Conservation (phyloP, 2,797 vertebrate genomes). For the Arctocebus calabarensis region DNA sequence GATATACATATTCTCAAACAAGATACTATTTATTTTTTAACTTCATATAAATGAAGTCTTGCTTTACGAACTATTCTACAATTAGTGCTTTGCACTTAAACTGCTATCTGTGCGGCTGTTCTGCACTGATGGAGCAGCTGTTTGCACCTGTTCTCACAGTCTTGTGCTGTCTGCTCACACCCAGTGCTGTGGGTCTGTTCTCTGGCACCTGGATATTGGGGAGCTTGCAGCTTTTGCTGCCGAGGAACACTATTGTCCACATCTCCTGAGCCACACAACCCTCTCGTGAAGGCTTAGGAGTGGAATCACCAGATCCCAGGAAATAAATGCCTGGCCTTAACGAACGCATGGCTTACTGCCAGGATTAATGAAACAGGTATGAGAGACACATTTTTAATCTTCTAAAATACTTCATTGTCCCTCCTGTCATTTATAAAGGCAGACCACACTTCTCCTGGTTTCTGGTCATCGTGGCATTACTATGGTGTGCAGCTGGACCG, state of each 20-base stretch:
- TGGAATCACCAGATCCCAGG: background rate
- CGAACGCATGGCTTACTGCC: too few species aligned
- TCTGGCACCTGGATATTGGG: background rate
- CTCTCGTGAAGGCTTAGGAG: background rate
- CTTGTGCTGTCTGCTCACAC: too few species aligned
- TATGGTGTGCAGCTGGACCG: too few species aligned
- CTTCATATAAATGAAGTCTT: background rate
- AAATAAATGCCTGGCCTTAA: background rate
- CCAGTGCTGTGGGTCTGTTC: too few species aligned
- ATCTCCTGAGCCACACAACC: background rate
- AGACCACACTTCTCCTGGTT: background rate
- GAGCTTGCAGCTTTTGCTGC: too few species aligned
- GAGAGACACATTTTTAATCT: background rate
- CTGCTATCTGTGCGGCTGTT: background rate
- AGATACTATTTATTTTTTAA: background rate
- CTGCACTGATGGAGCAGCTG: too few species aligned
- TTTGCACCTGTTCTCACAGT: background rate
- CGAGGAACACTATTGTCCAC: background rate
- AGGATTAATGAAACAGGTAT: background rate
- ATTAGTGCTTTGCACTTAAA: background rate
- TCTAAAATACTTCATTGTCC: background rate
- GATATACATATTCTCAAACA: background rate
- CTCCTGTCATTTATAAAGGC: background rate
- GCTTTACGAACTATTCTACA: background rate
- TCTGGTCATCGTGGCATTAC: background rate